Evolutionary conservation across 2,113 vertebrate genomes (phyloP).

Genomic region (Neopipo cinnamomea): DNA sequence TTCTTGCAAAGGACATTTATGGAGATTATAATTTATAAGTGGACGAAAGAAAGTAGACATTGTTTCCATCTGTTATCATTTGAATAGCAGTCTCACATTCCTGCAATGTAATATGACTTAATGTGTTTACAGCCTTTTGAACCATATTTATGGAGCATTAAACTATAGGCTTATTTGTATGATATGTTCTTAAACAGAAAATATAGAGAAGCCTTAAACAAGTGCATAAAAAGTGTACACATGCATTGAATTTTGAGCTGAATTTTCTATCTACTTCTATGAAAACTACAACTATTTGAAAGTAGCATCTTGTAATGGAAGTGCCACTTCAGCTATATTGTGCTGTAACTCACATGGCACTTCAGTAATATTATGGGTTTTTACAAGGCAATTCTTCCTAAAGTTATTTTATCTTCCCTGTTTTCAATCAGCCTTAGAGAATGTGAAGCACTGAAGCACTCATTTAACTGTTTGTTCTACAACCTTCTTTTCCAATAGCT

Average conservation of each 20-base stretch:
- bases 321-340: neutral
- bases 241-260: neutral
- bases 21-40: neutral
- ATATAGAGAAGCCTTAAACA: neutral
- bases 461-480: neutral
- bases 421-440: neutral
- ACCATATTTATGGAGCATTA: neutral
- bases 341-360: neutral
- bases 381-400: conserved; percentile 1
- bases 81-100: neutral
- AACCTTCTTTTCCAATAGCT: neutral
- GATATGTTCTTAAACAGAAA: neutral
- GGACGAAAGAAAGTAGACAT: neutral
- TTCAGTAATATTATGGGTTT: neutral
- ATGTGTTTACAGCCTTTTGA: neutral
- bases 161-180: neutral
- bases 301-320: neutral
- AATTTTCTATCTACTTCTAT: neutral
- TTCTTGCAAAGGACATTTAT: neutral
- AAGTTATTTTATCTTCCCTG: neutral
- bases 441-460: neutral
- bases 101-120: neutral
- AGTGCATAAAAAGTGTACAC: neutral
- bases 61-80: neutral
- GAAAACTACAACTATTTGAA: conserved; percentile 8